phyloP scores from a whole-genome alignment of 2,797 vertebrate genomes.

The Paedocypris micromegethes region DNA sequence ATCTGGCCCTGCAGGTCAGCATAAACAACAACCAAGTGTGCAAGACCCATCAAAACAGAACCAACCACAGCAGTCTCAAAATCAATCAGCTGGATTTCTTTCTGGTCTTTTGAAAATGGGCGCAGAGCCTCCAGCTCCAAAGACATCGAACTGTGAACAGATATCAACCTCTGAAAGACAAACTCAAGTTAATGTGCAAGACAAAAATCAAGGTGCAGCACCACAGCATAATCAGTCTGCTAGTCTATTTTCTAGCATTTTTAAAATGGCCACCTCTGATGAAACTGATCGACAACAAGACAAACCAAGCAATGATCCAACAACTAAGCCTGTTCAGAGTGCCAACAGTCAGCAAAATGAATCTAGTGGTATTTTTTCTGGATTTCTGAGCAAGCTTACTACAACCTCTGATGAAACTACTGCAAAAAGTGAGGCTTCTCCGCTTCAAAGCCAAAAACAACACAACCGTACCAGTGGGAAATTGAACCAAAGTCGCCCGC shows the following conservation, averaged over 20 bases:
- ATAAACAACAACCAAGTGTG: constrained; percentile 50
- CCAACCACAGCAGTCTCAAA: constrained; percentile 51
- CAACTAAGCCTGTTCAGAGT: constrained; percentile 46
- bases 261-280: constrained; percentile 70
- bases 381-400: constrained; percentile 64
- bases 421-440: constrained; percentile 27
- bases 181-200: constrained; percentile 48
- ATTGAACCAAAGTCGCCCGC: constrained; percentile 56
- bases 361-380: constrained; percentile 64
- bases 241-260: constrained; percentile 75
- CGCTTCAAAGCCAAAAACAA: constrained; percentile 50
- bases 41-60: constrained; percentile 42
- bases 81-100: constrained; percentile 65
- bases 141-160: constrained; percentile 52
- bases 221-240: constrained; percentile 60
- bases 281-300: constrained; percentile 51
- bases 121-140: constrained; percentile 52
- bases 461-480: constrained; percentile 40
- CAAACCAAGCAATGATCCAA: constrained; percentile 41
- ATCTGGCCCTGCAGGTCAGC: constrained; percentile 38
- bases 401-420: constrained; percentile 56
- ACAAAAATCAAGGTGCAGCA: constrained; percentile 40
- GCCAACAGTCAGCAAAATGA: constrained; percentile 52
- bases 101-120: constrained; percentile 70
- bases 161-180: constrained; percentile 38